phyloP scores from a whole-genome alignment of 2,113 vertebrate genomes.

The Ammodytes marinus region DNA sequence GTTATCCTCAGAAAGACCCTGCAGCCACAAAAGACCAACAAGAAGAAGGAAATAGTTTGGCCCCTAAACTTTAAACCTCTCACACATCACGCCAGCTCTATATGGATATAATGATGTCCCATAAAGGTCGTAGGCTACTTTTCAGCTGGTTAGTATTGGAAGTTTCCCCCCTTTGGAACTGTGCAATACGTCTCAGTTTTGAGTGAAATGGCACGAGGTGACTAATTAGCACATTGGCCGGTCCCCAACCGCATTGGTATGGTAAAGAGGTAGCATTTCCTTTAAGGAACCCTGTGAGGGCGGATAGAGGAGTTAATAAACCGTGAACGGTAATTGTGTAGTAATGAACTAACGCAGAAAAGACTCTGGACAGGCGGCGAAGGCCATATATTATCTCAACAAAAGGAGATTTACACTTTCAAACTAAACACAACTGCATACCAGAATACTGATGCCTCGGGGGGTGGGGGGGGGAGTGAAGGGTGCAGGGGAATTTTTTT shows the following conservation, averaged over 20 bases:
- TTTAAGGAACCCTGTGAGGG: conserved; percentile 87
- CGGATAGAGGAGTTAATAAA: conserved; percentile 99
- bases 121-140: conserved; percentile 1
- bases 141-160: conserved; percentile 46
- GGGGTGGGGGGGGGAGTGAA: conserved; percentile 46
- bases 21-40: not conserved
- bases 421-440: conserved; percentile 98
- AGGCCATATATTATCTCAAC: conserved; percentile 98
- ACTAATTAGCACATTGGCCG: conserved; percentile 96
- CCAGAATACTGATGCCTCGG: conserved; percentile 93
- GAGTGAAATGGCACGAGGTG: conserved; percentile 93
- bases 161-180: conserved; percentile 47
- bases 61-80: not conserved
- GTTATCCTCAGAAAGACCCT: not conserved
- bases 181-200: conserved; percentile 70
- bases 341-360: conserved; percentile 99
- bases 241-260: conserved; percentile 92
- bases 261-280: conserved; percentile 92
- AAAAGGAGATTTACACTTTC: conserved; percentile 99
- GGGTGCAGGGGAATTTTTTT: conserved; percentile 75
- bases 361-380: conserved; percentile 97
- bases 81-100: not conserved
- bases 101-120: conserved; percentile 21
- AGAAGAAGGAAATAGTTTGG: not conserved
- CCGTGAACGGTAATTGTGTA: conserved; percentile 99